Evolutionary conservation across 1,140 invertebrate genomes (phyloP).

Genomic region (Philotrypesis tridentata): DNA sequence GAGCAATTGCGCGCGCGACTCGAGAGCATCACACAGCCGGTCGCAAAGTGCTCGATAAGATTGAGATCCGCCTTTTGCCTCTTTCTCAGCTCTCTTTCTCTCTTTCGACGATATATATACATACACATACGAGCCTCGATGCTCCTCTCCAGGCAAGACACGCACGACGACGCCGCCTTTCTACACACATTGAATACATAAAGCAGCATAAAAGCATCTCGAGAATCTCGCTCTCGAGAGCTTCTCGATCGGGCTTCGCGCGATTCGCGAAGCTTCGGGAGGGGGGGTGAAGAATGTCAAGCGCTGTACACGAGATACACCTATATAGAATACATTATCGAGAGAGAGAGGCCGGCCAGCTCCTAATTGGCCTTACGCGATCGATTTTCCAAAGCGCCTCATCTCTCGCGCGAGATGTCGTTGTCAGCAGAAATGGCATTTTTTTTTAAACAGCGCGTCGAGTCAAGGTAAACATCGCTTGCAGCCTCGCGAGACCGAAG

Average conservation of each 20-base stretch:
- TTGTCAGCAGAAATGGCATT: constrained; percentile 45
- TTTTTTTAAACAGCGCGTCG: constrained; percentile 7
- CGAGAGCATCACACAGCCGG: no score
- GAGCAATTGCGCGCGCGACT: no score
- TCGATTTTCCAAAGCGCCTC: constrained; percentile 45
- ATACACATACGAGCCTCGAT: no score
- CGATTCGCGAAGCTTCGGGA: background rate
- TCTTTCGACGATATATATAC: no score
- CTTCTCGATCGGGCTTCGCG: background rate
- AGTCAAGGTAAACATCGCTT: constrained; percentile 37
- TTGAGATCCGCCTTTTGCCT: no score
- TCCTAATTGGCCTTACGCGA: constrained; percentile 16
- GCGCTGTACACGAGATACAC: background rate
- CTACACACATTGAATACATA: background rate
- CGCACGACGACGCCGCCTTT: background rate
- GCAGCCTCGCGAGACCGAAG: no score
- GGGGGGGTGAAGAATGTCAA: background rate
- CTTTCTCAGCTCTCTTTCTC: no score
- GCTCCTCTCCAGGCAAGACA: no score
- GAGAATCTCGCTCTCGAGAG: background rate
- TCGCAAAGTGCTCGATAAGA: no score
- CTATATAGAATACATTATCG: background rate
- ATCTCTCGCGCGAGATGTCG: constrained; percentile 37
- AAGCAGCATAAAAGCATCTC: background rate
- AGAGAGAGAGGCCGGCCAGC: constrained; percentile 11